These are phyloP conservation scores for Euclidia mi DNA, from an alignment of 2,888 invertebrate genomes.

Conservation along the genomic window DNA sequence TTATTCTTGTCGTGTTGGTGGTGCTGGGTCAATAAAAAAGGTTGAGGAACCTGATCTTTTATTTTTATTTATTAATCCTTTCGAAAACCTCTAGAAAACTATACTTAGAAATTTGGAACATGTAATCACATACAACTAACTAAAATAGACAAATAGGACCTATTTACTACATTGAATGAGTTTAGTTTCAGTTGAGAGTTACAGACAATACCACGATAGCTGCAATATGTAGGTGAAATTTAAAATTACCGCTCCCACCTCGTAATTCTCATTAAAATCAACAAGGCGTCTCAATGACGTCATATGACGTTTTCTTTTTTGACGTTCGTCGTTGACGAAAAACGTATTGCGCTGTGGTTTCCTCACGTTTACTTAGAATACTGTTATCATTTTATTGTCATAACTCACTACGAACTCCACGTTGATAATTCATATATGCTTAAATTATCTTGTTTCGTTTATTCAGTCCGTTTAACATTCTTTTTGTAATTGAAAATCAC, in stretches of 20 bases:
- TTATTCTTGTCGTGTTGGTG: slow-evolving; percentile 69
- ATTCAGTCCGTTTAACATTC: neutral
- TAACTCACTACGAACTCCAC: slow-evolving; percentile 29
- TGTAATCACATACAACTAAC: too few species aligned
- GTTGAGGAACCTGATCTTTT: slow-evolving; percentile 72
- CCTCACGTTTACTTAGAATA: too few species aligned
- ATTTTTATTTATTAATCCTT: slow-evolving; percentile 34
- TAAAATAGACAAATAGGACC: too few species aligned
- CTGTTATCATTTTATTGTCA: slow-evolving; percentile 2
- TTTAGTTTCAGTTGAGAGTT: too few species aligned
- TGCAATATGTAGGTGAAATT: slow-evolving; percentile 40
- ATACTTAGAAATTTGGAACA: too few species aligned
- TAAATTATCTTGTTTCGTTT: neutral
- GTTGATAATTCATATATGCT: slow-evolving; percentile 7
- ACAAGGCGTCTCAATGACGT: slow-evolving; percentile 72
- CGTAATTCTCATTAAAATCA: slow-evolving; percentile 20
- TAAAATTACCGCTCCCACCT: slow-evolving; percentile 64
- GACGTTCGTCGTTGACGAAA: slow-evolving; percentile 34
- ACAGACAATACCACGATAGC: too few species aligned
- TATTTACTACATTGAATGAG: too few species aligned
- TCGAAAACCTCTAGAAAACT: too few species aligned
- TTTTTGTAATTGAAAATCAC: slow-evolving; percentile 6
- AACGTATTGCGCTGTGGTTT: slow-evolving; percentile 25
- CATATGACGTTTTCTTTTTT: slow-evolving; percentile 53
- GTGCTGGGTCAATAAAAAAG: slow-evolving; percentile 84